Evolutionary conservation across 2,888 invertebrate species (phyloP).

Genomic region (Operophtera brumata): DNA sequence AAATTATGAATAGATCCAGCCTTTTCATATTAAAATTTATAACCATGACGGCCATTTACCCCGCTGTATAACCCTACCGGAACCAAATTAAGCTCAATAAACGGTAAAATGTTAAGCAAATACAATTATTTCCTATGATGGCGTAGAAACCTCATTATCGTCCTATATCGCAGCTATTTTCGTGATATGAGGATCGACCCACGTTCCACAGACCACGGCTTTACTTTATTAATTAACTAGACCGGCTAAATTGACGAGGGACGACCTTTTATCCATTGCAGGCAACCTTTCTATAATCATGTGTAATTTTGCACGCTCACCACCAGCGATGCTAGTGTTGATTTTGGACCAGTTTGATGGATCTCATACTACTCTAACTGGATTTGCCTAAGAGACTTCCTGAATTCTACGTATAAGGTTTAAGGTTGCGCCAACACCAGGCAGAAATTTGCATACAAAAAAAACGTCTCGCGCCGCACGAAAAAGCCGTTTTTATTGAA

Average conservation of each 20-base stretch:
- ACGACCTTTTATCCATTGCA: slow-evolving; percentile 41
- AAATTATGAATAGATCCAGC: too few relatives aligned
- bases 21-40: too few relatives aligned
- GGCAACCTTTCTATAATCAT: slow-evolving; percentile 11
- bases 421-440: too few relatives aligned
- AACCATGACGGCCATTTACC: background rate
- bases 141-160: slow-evolving; percentile 20
- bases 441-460: too few relatives aligned
- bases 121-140: slow-evolving; percentile 16
- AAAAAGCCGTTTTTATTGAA: too few relatives aligned
- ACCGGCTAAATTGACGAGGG: slow-evolving; percentile 62
- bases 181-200: slow-evolving; percentile 26
- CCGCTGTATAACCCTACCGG: background rate
- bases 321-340: background rate
- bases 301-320: background rate
- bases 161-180: slow-evolving; percentile 20
- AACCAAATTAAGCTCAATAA: slow-evolving; percentile 11
- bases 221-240: slow-evolving; percentile 67
- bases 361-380: too few relatives aligned
- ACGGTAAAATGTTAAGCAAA: slow-evolving; percentile 10
- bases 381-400: too few relatives aligned
- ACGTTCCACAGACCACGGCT: slow-evolving; percentile 26
- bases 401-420: too few relatives aligned
- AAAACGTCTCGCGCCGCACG: too few relatives aligned
- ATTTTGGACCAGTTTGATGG: too few relatives aligned